Conservation (phyloP, 2,113 vertebrate genomes). For the Macaca mulatta region DNA sequence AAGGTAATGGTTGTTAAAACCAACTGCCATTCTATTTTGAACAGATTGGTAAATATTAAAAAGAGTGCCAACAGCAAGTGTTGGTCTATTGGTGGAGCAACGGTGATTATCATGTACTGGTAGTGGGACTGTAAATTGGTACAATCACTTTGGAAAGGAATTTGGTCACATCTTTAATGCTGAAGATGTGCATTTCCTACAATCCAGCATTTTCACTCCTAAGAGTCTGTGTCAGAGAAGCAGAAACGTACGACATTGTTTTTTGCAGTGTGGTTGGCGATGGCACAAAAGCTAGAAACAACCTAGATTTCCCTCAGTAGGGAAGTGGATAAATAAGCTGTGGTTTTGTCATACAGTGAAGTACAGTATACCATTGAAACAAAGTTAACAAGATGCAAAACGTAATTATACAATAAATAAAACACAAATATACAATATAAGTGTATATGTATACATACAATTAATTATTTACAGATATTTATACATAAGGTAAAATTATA, state of each 20-base stretch:
- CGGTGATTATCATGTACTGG: too few species aligned
- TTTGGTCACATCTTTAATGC: background rate
- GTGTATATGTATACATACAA: background rate
- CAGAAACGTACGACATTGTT: background rate
- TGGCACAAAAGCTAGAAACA: background rate
- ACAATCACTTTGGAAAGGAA: background rate
- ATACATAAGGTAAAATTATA: background rate
- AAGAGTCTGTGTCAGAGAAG: background rate
- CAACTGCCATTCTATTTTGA: background rate
- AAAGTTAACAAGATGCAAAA: background rate
- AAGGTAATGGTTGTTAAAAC: background rate
- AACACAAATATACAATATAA: too few species aligned
- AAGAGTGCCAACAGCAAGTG: background rate
- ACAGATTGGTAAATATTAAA: background rate
- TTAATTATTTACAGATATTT: background rate
- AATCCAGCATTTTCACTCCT: background rate
- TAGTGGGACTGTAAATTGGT: background rate
- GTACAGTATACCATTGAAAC: background rate
- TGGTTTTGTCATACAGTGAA: background rate
- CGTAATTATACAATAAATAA: too few species aligned
- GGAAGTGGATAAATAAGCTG: background rate
- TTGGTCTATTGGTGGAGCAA: background rate
- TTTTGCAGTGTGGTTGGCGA: background rate
- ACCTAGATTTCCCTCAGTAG: background rate
- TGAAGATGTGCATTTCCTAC: background rate